These are phyloP conservation scores for Mirounga angustirostris DNA, from an alignment of 2,113 vertebrate genomes.

Conservation along the genomic window DNA sequence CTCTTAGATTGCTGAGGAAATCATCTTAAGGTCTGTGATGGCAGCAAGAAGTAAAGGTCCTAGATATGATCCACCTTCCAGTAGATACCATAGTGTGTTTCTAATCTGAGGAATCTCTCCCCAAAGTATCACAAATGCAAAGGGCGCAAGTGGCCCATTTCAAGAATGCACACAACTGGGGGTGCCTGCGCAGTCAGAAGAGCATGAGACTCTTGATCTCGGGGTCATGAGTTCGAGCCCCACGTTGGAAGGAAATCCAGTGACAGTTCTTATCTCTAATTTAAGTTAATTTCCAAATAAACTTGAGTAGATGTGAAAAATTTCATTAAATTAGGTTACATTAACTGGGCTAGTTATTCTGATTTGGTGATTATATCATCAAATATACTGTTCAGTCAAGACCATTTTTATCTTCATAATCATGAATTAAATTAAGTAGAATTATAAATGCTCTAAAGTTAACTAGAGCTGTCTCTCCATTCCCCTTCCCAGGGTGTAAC, in stretches of 20 bases:
- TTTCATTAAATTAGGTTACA: conserved; percentile 39
- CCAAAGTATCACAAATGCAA: not conserved
- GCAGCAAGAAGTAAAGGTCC: not conserved
- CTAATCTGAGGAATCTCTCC: not conserved
- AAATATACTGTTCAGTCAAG: conserved; percentile 16
- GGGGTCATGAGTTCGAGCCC: not conserved
- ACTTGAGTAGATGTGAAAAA: conserved; percentile 22
- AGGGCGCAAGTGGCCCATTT: not conserved
- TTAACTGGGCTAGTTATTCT: conserved; percentile 10
- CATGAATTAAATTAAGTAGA: conserved; percentile 41
- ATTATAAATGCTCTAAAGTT: not conserved
- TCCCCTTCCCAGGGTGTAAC: not conserved
- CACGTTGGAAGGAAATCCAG: not conserved
- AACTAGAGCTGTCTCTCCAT: not conserved
- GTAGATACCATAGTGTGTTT: not conserved
- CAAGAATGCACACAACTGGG: not conserved
- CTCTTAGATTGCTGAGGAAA: not conserved
- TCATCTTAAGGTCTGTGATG: not conserved
- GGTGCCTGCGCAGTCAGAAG: not conserved
- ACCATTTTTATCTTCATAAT: conserved; percentile 41
- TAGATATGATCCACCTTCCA: not conserved
- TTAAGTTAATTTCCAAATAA: conserved; percentile 60
- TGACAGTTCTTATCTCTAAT: conserved; percentile 28
- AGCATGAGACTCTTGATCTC: not conserved
- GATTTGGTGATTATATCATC: conserved; percentile 50